A percentile compares a stretch with the other conserved stretches of the same genome.
Evolutionary conservation across 2,113 vertebrate species (phyloP).

Genomic region (mouse (Mus musculus)): DNA sequence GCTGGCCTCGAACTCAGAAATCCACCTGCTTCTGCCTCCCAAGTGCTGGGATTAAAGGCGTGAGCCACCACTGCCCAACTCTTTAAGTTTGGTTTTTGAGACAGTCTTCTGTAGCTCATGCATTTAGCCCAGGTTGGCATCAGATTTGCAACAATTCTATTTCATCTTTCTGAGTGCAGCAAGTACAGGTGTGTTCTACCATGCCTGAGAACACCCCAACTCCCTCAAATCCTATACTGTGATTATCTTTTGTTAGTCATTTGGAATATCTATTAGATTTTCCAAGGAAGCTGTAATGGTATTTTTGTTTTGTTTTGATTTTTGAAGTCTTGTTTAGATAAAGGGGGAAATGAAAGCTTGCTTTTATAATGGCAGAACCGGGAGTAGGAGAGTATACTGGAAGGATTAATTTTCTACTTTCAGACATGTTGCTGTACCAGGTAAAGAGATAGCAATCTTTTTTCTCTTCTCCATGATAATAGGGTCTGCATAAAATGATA

Average conservation of each 20-base stretch:
- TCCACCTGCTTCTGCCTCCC: too few species aligned
- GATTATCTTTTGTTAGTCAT: constrained; percentile 9
- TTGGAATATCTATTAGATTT: constrained; percentile 52
- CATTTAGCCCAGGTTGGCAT: too few species aligned
- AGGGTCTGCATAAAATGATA: constrained; percentile 17
- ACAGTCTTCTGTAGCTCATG: too few species aligned
- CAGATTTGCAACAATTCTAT: too few species aligned
- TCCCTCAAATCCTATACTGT: not conserved
- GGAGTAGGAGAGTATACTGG: not conserved
- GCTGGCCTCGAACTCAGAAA: too few species aligned
- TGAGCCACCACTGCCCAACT: too few species aligned
- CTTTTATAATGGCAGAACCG: not conserved
- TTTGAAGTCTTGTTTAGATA: not conserved
- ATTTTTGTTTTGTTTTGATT: not conserved
- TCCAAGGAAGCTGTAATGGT: not conserved
- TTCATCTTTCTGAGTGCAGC: not conserved
- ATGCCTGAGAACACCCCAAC: not conserved
- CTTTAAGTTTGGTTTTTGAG: too few species aligned
- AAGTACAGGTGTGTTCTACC: not conserved
- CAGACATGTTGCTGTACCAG: not conserved
- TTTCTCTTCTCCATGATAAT: not conserved
- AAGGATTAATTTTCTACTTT: constrained; percentile 20
- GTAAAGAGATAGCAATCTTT: constrained; percentile 1
- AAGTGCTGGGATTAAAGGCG: too few species aligned
- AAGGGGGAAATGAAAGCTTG: constrained; percentile 63